Evolutionary conservation across 2,888 invertebrate genomes (phyloP).

Genomic region (Biston stratarius): DNA sequence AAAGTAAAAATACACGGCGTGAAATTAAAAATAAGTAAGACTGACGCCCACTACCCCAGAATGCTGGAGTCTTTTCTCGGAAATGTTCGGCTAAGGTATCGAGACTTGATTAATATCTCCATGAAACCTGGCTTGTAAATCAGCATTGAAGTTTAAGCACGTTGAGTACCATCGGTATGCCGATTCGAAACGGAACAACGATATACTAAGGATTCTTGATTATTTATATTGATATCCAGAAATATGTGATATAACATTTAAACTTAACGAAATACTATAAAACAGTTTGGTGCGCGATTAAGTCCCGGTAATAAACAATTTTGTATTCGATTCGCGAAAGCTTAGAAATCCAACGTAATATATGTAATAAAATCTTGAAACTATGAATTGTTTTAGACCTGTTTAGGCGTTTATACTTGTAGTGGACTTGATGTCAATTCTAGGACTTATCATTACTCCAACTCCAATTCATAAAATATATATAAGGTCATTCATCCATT

Average conservation of each 20-base stretch:
- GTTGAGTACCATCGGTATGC: slow-evolving; percentile 48
- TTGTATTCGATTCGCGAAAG: no score
- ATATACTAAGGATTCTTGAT: slow-evolving; percentile 2
- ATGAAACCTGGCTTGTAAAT: slow-evolving; percentile 53
- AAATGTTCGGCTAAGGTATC: slow-evolving; percentile 41
- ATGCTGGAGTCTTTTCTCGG: slow-evolving; percentile 51
- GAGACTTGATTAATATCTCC: slow-evolving; percentile 54
- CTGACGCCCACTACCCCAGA: slow-evolving; percentile 47
- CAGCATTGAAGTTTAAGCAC: slow-evolving; percentile 45
- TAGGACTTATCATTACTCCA: no score
- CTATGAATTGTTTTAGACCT: no score
- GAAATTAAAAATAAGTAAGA: slow-evolving; percentile 56
- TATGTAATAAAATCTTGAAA: neutral
- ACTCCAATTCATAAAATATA: no score
- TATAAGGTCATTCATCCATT: no score
- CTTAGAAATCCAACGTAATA: neutral
- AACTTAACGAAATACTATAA: no score
- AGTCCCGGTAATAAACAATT: no score
- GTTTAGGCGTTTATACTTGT: neutral
- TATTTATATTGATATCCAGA: neutral
- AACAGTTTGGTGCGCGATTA: no score
- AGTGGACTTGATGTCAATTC: neutral
- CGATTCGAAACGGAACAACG: slow-evolving; percentile 44
- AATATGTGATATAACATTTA: neutral
- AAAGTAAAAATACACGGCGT: slow-evolving; percentile 60